These are phyloP conservation scores for Thysanoteuthis rhombus DNA, from an alignment of 2,888 invertebrate species.

Conservation along the genomic window DNA sequence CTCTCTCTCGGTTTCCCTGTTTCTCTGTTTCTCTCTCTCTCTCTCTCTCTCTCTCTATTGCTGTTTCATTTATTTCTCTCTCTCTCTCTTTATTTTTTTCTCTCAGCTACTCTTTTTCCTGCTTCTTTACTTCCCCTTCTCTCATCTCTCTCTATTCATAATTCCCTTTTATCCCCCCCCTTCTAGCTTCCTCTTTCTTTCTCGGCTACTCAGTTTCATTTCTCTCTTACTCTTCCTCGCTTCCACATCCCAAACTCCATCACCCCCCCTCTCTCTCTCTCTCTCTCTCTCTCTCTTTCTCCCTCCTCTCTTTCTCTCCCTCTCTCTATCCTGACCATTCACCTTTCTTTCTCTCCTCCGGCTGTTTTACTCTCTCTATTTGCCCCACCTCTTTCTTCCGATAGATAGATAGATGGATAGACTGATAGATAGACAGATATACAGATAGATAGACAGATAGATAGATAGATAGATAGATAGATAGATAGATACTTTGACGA, in stretches of 20 bases:
- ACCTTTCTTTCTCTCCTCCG: too few species aligned
- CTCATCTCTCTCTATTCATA: neutral
- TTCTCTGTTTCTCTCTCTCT: neutral
- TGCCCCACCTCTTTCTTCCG: too few species aligned
- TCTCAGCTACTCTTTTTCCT: neutral
- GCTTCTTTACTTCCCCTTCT: neutral
- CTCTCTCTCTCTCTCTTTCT: too few species aligned
- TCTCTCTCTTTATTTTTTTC: neutral
- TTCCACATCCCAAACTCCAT: too few species aligned
- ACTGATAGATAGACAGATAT: neutral
- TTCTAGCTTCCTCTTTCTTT: too few species aligned
- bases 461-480: neutral
- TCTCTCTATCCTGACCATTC: too few species aligned
- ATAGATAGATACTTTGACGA: neutral
- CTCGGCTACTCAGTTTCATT: too few species aligned
- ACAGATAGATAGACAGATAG: neutral
- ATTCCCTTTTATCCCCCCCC: neutral
- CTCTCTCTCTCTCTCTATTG: neutral
- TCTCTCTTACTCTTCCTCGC: too few species aligned
- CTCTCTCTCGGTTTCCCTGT: neutral
- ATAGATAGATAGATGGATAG: neutral
- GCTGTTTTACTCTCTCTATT: too few species aligned
- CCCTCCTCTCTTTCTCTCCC: too few species aligned
- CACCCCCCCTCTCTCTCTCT: too few species aligned
- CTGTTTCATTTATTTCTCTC: neutral